Evolutionary conservation across 2,888 invertebrate genomes (phyloP).

Genomic region (Alviniconcha strummeri): DNA sequence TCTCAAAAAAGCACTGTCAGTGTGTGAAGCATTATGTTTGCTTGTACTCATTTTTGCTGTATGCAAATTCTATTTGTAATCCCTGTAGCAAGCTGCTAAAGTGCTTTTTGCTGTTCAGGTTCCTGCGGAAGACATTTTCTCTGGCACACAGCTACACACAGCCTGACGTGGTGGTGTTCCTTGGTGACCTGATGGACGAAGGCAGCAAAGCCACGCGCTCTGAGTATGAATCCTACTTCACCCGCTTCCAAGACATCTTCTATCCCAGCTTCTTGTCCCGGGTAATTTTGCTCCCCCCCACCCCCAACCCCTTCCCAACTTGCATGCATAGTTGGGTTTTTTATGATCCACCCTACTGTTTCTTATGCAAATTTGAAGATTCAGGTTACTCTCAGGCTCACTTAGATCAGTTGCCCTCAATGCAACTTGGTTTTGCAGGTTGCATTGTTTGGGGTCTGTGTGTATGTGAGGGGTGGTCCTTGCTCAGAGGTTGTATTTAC

Average conservation of each 20-base stretch:
- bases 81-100: conserved; percentile 3
- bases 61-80: no score
- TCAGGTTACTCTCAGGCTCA: no score
- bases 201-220: conserved; percentile 85
- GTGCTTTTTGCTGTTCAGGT: conserved; percentile 77
- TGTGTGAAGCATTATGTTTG: no score
- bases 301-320: no score
- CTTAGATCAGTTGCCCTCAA: no score
- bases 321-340: not conserved
- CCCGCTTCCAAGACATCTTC: conserved; percentile 84
- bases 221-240: conserved; percentile 84
- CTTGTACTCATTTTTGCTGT: no score
- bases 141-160: conserved; percentile 82
- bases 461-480: no score
- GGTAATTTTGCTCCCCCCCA: conserved; percentile 44
- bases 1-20: no score
- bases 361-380: not conserved
- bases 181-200: conserved; percentile 97
- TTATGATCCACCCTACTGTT: not conserved
- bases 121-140: conserved; percentile 85
- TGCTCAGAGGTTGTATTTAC: no score
- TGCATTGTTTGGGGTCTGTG: no score
- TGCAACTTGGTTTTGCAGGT: no score
- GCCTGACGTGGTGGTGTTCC: conserved; percentile 90
- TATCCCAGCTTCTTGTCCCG: conserved; percentile 63